Evolutionary conservation across 2,797 vertebrate species (phyloP).

Genomic region (Sebastes hubbsi): DNA sequence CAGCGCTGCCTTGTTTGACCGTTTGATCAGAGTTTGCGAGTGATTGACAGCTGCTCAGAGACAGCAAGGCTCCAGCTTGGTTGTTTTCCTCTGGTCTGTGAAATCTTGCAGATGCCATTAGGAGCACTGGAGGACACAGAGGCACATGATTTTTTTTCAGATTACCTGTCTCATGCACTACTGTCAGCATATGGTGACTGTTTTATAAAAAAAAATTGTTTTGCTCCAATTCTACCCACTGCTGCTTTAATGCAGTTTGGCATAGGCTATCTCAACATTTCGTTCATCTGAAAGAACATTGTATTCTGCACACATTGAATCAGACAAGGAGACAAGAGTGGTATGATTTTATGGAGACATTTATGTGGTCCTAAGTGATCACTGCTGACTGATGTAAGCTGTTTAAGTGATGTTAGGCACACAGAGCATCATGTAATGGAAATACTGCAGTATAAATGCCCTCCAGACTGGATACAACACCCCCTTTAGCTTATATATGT

Average conservation of each 20-base stretch:
- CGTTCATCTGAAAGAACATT: background rate
- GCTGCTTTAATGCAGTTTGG: background rate
- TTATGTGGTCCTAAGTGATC: slow-evolving; percentile 21
- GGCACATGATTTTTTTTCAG: too few species aligned
- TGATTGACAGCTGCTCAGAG: too few species aligned
- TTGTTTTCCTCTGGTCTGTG: too few species aligned
- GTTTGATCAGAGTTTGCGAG: too few species aligned
- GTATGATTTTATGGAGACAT: slow-evolving; percentile 18
- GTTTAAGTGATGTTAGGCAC: slow-evolving; percentile 21
- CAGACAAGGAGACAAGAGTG: background rate
- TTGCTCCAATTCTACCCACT: too few species aligned
- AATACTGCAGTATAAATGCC: slow-evolving; percentile 26
- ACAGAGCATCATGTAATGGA: slow-evolving; percentile 41
- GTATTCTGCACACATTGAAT: background rate
- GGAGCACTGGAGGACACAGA: too few species aligned
- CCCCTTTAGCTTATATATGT: slow-evolving; percentile 1
- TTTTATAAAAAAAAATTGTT: too few species aligned
- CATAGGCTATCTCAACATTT: background rate
- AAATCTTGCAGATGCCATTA: too few species aligned
- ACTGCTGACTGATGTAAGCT: slow-evolving; percentile 23
- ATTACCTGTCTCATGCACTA: too few species aligned
- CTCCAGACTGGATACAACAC: background rate
- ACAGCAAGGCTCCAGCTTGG: too few species aligned
- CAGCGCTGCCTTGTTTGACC: too few species aligned
- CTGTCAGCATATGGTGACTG: too few species aligned